Evolutionary conservation across 1,140 invertebrate species (phyloP).

Genomic region (Ditylenchus dipsaci): DNA sequence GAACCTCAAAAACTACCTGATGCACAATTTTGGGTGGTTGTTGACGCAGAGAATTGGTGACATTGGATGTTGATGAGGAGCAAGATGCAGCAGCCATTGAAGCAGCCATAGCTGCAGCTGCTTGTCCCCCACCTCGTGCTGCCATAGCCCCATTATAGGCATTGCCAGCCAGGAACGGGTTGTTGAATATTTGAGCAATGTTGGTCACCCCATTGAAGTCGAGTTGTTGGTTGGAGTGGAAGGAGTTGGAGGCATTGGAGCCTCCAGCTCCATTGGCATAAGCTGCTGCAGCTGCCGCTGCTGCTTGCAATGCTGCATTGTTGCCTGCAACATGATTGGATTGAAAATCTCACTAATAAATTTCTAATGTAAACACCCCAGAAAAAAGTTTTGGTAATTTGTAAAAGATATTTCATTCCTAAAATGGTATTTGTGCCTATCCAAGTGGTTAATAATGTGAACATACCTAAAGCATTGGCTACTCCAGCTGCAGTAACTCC

Average conservation of each 20-base stretch:
- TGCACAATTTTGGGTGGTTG: constrained; percentile 31
- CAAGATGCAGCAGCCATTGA: constrained; percentile 15
- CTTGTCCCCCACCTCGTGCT: constrained; percentile 4
- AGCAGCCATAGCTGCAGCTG: constrained; percentile 21
- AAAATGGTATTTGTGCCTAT: no score
- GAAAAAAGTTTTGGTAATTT: no score
- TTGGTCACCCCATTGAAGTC: constrained; percentile 47
- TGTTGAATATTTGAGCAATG: constrained; percentile 43
- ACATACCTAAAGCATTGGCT: neutral
- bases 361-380: no score
- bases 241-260: neutral
- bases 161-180: constrained; percentile 21
- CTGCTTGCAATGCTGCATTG: neutral
- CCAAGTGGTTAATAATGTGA: no score
- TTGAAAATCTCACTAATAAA: no score
- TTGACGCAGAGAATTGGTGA: constrained; percentile 9
- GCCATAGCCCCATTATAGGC: neutral
- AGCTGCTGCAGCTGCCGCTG: constrained; percentile 7
- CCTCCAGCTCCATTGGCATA: neutral
- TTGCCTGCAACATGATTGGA: neutral
- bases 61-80: constrained; percentile 22
- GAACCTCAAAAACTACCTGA: constrained; percentile 11
- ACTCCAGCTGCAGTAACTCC: constrained; percentile 15
- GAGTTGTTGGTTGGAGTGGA: constrained; percentile 8
- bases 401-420: no score